Evolutionary conservation across 2,797 vertebrate genomes (phyloP).

Genomic region (Phoxinus dragarum): DNA sequence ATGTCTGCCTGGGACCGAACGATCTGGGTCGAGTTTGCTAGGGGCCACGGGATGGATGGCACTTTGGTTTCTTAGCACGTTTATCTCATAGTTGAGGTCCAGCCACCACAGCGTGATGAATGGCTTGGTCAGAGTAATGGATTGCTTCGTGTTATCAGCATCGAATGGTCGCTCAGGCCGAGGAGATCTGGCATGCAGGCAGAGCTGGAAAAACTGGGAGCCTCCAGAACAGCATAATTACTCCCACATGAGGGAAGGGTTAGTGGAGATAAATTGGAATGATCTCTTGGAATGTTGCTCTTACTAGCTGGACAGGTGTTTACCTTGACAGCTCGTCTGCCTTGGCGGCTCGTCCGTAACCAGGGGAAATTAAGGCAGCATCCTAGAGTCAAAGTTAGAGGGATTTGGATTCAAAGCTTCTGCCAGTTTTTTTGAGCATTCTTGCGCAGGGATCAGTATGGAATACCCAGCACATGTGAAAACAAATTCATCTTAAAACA

Average conservation of each 20-base stretch:
- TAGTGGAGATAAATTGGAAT: slow-evolving; percentile 59
- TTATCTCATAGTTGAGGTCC: slow-evolving; percentile 33
- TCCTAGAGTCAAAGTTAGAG: slow-evolving; percentile 15
- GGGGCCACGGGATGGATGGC: neutral
- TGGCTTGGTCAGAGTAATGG: slow-evolving; percentile 32
- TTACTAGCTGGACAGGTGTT: slow-evolving; percentile 58
- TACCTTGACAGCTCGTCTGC: slow-evolving; percentile 48
- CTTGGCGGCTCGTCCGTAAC: slow-evolving; percentile 12
- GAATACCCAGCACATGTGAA: slow-evolving; percentile 36
- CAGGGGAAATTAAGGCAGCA: slow-evolving; percentile 50
- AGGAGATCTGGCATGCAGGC: slow-evolving; percentile 53
- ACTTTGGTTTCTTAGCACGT: slow-evolving; percentile 33
- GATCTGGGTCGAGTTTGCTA: neutral
- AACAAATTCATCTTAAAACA: slow-evolving; percentile 41
- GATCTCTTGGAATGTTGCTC: slow-evolving; percentile 53
- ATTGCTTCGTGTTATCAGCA: slow-evolving; percentile 45
- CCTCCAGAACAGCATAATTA: slow-evolving; percentile 62
- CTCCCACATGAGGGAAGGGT: slow-evolving; percentile 47
- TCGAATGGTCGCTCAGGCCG: slow-evolving; percentile 61
- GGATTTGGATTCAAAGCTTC: slow-evolving; percentile 3
- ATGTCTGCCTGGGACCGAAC: slow-evolving; percentile 33
- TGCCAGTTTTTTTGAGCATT: neutral
- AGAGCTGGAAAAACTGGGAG: slow-evolving; percentile 61
- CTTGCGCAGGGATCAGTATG: slow-evolving; percentile 29
- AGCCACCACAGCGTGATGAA: slow-evolving; percentile 49